Percentiles rank a stretch among this genome's conserved stretches.
Conservation (phyloP, 1,140 invertebrate species). For the Megalopta genalis region DNA sequence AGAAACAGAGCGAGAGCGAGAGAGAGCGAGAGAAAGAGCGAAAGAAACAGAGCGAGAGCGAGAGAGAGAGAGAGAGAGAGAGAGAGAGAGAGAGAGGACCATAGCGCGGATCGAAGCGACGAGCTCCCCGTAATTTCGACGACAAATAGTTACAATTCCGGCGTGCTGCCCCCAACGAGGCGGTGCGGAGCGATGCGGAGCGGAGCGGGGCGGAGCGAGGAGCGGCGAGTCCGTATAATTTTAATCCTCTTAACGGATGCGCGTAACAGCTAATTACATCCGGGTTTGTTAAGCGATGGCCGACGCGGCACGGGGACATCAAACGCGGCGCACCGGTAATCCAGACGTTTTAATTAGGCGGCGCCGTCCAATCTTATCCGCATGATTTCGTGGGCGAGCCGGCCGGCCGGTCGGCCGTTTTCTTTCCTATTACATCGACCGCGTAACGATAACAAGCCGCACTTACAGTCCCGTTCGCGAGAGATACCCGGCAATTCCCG, state of each 20-base stretch:
- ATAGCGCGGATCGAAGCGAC: too few species aligned
- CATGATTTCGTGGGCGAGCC: slow-evolving; percentile 19
- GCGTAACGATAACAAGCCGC: slow-evolving; percentile 48
- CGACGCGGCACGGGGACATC: slow-evolving; percentile 18
- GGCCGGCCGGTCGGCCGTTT: slow-evolving; percentile 10
- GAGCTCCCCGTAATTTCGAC: slow-evolving; percentile 6
- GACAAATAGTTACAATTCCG: slow-evolving; percentile 29
- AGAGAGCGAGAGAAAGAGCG: not conserved
- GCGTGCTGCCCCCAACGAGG: too few species aligned
- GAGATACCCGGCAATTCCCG: slow-evolving; percentile 39
- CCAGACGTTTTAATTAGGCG: slow-evolving; percentile 43
- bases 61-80: not conserved
- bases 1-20: too few species aligned
- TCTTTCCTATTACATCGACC: slow-evolving; percentile 43
- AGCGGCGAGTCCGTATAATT: slow-evolving; percentile 31
- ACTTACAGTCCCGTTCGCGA: slow-evolving; percentile 36
- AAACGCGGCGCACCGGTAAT: slow-evolving; percentile 38
- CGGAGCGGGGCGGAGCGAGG: too few species aligned
- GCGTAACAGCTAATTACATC: slow-evolving; percentile 44
- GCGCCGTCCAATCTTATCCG: slow-evolving; percentile 41
- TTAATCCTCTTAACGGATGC: slow-evolving; percentile 39
- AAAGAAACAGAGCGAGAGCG: too few species aligned
- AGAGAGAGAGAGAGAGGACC: not conserved
- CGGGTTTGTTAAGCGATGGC: not conserved
- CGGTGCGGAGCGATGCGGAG: too few species aligned